Percentiles rank a stretch among this genome's conserved stretches.
Conservation (phyloP, 2,113 vertebrate species). For the Labeo rohita region DNA sequence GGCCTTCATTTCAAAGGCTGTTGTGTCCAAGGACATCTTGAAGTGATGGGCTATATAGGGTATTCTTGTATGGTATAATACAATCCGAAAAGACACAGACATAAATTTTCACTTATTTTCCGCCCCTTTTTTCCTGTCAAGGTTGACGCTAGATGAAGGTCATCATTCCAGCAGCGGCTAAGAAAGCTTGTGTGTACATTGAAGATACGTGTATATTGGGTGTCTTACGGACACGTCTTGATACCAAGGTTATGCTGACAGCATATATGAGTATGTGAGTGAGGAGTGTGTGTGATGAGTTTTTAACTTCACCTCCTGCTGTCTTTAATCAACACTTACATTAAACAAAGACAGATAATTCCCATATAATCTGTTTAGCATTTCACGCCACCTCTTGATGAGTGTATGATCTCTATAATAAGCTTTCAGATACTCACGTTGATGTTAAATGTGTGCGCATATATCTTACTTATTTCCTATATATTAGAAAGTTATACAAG, state of each 20-base stretch:
- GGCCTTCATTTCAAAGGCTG: background rate
- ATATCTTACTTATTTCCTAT: background rate
- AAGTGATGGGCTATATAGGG: background rate
- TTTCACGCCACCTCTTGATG: conserved; percentile 21
- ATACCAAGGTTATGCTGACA: conserved; percentile 17
- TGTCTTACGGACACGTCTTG: background rate
- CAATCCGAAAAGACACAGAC: background rate
- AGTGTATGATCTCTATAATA: conserved; percentile 27
- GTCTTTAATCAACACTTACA: conserved; percentile 41
- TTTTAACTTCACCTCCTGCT: conserved; percentile 39
- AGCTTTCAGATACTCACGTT: conserved; percentile 7
- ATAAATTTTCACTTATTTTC: conserved; percentile 3
- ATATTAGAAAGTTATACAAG: too few relatives aligned
- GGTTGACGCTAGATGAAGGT: background rate
- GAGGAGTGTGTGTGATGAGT: conserved; percentile 11
- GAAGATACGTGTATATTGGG: background rate
- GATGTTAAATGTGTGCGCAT: background rate
- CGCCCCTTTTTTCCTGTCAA: background rate
- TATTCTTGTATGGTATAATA: background rate
- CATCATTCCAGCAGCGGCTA: background rate
- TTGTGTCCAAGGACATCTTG: background rate
- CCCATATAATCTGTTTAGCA: conserved; percentile 22
- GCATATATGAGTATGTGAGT: conserved; percentile 2
- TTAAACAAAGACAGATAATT: conserved; percentile 32
- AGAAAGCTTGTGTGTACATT: background rate